Conservation (phyloP, 2,113 vertebrate genomes). For the Tragelaphus imberbis region DNA sequence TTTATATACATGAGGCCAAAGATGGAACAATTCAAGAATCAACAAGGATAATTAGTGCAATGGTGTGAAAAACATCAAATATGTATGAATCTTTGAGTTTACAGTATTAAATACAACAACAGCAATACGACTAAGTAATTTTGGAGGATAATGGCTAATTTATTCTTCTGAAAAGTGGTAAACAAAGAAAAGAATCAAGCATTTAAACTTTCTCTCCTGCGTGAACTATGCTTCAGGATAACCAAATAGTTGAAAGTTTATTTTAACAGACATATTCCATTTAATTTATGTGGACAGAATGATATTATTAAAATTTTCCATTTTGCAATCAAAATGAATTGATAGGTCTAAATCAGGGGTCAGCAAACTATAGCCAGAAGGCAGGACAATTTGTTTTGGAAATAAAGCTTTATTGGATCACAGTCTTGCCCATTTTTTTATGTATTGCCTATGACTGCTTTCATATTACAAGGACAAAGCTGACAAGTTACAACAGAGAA, state of each 20-base stretch:
- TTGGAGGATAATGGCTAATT: background rate
- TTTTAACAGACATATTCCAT: background rate
- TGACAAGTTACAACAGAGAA: background rate
- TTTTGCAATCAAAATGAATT: background rate
- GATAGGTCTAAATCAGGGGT: background rate
- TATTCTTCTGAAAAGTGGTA: constrained; percentile 23
- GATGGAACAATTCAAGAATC: background rate
- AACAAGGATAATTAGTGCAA: background rate
- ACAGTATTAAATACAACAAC: background rate
- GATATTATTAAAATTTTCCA: background rate
- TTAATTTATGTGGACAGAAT: background rate
- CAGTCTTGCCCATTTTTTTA: background rate
- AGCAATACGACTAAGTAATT: background rate
- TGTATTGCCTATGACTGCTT: background rate
- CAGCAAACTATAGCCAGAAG: background rate
- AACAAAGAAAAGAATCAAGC: background rate
- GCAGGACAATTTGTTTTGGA: background rate
- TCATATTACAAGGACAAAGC: background rate
- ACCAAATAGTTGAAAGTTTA: background rate
- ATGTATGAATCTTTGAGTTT: constrained; percentile 21
- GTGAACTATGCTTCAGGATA: background rate
- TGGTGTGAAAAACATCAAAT: background rate
- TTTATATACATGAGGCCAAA: background rate
- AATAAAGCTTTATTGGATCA: background rate
- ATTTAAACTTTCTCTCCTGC: background rate